A percentile compares a stretch with the other conserved stretches of the same genome.
Evolutionary conservation across 2,113 vertebrate genomes (phyloP).

Genomic region (Panthera uncia): DNA sequence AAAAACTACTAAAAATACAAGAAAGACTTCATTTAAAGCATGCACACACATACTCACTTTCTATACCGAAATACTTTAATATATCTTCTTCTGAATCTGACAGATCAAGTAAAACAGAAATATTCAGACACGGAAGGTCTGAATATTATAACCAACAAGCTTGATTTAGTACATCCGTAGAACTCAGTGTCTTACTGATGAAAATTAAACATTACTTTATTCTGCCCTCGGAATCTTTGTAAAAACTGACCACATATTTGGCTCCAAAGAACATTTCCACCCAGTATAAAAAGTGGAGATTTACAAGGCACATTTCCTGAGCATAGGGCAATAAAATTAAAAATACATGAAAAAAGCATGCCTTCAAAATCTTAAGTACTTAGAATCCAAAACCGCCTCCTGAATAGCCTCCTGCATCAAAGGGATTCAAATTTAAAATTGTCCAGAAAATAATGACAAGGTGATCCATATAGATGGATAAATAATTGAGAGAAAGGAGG

Average conservation of each 20-base stretch:
- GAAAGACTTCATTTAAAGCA: background rate
- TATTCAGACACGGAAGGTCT: background rate
- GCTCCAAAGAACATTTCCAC: background rate
- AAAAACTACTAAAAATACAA: background rate
- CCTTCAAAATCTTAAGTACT: background rate
- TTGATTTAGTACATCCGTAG: background rate
- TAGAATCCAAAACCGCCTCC: background rate
- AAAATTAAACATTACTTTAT: conserved; percentile 33
- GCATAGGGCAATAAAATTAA: background rate
- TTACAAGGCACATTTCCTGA: background rate
- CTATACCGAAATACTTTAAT: background rate
- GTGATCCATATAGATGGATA: background rate
- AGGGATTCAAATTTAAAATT: conserved; percentile 19
- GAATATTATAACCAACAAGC: background rate
- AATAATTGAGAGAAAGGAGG: background rate
- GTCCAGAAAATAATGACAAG: background rate
- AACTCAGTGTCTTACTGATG: background rate
- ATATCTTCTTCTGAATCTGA: background rate
- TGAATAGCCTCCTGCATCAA: background rate
- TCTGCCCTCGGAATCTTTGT: background rate
- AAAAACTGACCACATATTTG: background rate
- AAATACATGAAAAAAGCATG: background rate
- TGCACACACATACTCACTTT: background rate
- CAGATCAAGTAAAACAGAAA: background rate
- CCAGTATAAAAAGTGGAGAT: background rate